phyloP scores from a whole-genome alignment of 1,140 invertebrate genomes.

The Luehdorfia chinensis region DNA sequence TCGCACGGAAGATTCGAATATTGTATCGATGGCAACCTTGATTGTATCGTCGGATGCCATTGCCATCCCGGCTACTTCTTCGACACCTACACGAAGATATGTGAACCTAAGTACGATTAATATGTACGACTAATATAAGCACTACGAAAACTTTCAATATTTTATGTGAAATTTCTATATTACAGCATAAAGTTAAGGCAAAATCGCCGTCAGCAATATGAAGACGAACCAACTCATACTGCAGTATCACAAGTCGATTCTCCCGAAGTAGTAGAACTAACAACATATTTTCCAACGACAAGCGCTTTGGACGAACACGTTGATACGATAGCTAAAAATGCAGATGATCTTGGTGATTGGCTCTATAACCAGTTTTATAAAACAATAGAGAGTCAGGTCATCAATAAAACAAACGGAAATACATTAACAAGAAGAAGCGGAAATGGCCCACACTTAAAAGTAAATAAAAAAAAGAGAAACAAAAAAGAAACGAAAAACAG shows the following conservation, averaged over 20 bases:
- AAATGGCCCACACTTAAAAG: neutral
- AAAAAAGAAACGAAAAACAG: no score
- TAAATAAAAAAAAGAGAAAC: conserved; percentile 29
- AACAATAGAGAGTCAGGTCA: conserved; percentile 62
- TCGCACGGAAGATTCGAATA: conserved; percentile 63
- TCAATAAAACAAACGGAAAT: conserved; percentile 48
- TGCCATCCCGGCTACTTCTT: conserved; percentile 67
- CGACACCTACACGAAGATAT: conserved; percentile 63
- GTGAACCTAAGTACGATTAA: conserved; percentile 56
- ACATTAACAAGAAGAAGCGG: conserved; percentile 40
- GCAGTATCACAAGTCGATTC: conserved; percentile 16
- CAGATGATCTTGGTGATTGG: conserved; percentile 62
- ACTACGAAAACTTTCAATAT: neutral
- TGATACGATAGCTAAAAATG: conserved; percentile 44
- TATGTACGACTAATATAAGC: neutral
- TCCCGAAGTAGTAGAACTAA: conserved; percentile 5
- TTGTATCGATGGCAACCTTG: conserved; percentile 58
- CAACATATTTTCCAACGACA: conserved; percentile 16
- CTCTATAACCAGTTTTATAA: conserved; percentile 67
- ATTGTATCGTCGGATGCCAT: conserved; percentile 59
- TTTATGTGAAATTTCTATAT: conserved; percentile 13
- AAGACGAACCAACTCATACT: conserved; percentile 26
- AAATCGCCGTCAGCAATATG: conserved; percentile 33
- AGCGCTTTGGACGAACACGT: conserved; percentile 31
- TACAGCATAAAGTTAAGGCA: conserved; percentile 47